Evolutionary conservation across 2,797 vertebrate species (phyloP), one percentile per base, ranked within the genome.

Genomic region (Platalea minor): DNA sequence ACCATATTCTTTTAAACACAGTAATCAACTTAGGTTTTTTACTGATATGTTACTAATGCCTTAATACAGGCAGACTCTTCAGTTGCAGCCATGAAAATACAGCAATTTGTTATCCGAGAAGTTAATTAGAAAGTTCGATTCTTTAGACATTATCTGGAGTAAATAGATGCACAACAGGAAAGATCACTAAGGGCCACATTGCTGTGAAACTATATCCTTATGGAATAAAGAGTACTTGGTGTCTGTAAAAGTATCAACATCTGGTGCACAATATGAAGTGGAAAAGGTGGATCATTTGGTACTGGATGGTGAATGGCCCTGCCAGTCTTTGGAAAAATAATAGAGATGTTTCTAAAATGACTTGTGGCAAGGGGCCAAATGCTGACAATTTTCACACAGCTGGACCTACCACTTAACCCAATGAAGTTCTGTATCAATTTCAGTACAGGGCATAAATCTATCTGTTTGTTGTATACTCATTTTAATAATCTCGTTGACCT

Each of bases 401-500:
- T 87, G 77, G 69, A 93, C 65, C 85, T 87, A 79, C 51, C 57
- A 87, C 80, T 94, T 95, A 95, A 91, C 63, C 56, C 43, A 92
- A 14, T 89, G 88, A 87, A 86, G 43, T 89, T 70, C 54, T 6
- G 9, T 54, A 82, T 76, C 67, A 87, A 85, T 90, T 93, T 93
- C 67, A 63, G 74, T 48, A 45, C 0, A 5, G 48, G 39, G 14
- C 64, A 85, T 51, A 74, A 88, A 86, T 88, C 63, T 93, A 54
- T 76, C 20, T 81, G 48, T 96, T 89, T 93, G 79, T 85, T 73
- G 31, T 79, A 60, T 59, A 75, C 74, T 86, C 21, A 73, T 91
- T 96, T 95, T 93, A 89, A 95, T 92, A 93, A 93, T 73, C 69
- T 87, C 21, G 33, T 90, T 93, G 80, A 91, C 77, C 86, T 94